Percentiles rank a stretch among this genome's conserved stretches.
phyloP scores from a whole-genome alignment of 2,888 invertebrate genomes.

The Congeria kusceri region DNA sequence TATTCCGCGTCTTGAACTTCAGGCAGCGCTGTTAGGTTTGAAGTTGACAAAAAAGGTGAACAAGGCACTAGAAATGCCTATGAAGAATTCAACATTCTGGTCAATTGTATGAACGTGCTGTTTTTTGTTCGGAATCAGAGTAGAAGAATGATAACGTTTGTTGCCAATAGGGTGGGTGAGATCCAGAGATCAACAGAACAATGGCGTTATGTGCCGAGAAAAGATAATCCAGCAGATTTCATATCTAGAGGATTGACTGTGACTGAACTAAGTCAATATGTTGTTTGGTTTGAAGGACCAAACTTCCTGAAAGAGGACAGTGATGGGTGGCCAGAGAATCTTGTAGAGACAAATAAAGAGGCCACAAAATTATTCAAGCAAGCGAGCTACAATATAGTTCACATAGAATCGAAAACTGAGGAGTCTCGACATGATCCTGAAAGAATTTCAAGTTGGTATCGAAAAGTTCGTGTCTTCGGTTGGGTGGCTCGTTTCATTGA shows the following conservation, averaged over 20 bases:
- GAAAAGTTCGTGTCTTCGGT: constrained; percentile 12
- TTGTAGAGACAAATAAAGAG: constrained; percentile 27
- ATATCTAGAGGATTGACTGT: too few relatives aligned
- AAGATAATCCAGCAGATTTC: too few relatives aligned
- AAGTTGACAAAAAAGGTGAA: too few relatives aligned
- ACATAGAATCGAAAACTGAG: background rate
- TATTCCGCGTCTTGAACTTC: constrained; percentile 37
- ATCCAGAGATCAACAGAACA: too few relatives aligned
- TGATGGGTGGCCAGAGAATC: background rate
- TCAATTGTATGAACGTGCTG: too few relatives aligned
- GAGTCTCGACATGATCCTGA: constrained; percentile 14
- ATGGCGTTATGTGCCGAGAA: too few relatives aligned
- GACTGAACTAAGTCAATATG: too few relatives aligned
- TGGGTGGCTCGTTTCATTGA: constrained; percentile 38
- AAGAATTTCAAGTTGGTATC: constrained; percentile 32
- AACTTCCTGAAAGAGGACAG: constrained; percentile 32
- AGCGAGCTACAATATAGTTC: constrained; percentile 8
- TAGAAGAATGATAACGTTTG: too few relatives aligned
- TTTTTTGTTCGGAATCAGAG: constrained; percentile 47
- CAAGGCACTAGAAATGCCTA: too few relatives aligned
- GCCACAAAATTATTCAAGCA: background rate
- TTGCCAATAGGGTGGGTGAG: constrained; percentile 54
- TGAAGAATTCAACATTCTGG: too few relatives aligned
- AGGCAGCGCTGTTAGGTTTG: constrained; percentile 36
- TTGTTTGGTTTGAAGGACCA: constrained; percentile 54